Base-by-base conservation (phyloP, 1,140 invertebrate species). In the Drosophila elegans region DNA sequence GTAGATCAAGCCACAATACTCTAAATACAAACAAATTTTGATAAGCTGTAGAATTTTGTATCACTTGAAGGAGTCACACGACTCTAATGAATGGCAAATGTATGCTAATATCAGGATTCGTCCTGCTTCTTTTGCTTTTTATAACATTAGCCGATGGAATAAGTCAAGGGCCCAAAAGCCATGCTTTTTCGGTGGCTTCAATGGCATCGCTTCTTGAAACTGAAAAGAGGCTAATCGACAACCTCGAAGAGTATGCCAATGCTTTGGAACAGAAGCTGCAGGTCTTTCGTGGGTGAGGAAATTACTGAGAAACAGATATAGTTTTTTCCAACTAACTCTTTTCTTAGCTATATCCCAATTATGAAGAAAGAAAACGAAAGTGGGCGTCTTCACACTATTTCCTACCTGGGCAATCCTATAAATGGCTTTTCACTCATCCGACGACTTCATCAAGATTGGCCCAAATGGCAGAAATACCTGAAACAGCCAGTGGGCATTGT, bases 201-300 rank as follows among this genome's bases (percentile, higher is more conserved):
- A 94, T 98, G 91, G 96, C 98, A 92, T 95, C 96, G 55, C 93
- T 98, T 9, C 92, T 99, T 27, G 94, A 96, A 76, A 97, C 97
- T 4, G 97, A 99, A 93, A 93, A 95, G 38, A 95, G 96, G 46
- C 95, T 99, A 25, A 96, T 98, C 59, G 94, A 95, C 74, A 96
- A 96, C 39, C 93, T 99, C 41, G 95, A 97, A 73, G 94, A 95
- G 39, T 98, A 97, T 92, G 95, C 98, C 21, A 91, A 94, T 1
- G 68, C 46, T 10, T 10, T 91, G 29, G 48, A 77, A 2, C 12
- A 41, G 3, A 90, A 88, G 46, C 41, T 91, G 10, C 34, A 71
- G 13, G 12, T 51, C 1, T 4, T 90, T 0, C 54, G 62, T 32
- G 80, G 77, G 88, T 89, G 12, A 1, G 6, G 4, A 10, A 3